A percentile compares a stretch with the other conserved stretches of the same genome.
Conservation (phyloP, 2,797 vertebrate genomes). For the Neomorphus geoffroyi region DNA sequence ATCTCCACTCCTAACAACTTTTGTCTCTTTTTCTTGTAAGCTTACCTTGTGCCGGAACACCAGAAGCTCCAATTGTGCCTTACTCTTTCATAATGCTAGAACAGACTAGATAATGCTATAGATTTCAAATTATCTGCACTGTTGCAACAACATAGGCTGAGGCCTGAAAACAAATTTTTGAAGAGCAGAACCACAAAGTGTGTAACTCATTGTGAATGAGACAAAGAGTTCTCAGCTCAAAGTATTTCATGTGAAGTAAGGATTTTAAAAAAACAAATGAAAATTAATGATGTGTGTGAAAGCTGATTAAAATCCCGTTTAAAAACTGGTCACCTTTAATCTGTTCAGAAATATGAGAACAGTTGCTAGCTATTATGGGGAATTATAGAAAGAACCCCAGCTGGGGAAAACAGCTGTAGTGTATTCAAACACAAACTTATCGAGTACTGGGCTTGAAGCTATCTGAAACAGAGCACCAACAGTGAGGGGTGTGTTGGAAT, state of each 20-base stretch:
- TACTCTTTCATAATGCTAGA: neutral
- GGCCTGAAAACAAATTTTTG: neutral
- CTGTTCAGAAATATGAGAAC: no score
- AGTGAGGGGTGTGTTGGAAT: neutral
- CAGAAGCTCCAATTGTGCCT: neutral
- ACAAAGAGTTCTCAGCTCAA: no score
- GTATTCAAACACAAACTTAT: neutral
- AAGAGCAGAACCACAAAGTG: neutral
- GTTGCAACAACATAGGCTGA: neutral
- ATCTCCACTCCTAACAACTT: neutral
- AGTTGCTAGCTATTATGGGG: no score
- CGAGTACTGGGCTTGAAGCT: neutral
- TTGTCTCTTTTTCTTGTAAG: neutral
- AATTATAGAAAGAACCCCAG: neutral
- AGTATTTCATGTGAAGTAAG: no score
- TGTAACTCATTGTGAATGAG: no score
- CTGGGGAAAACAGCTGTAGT: neutral
- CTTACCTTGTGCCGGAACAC: neutral
- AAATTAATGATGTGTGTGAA: no score
- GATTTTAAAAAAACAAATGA: no score
- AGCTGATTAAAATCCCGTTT: no score
- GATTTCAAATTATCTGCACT: neutral
- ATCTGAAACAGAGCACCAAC: neutral
- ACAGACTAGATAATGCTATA: neutral
- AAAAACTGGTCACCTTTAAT: no score